Evolutionary conservation across 2,797 vertebrate species (phyloP), one percentile per base, ranked within the genome.

Genomic region (Sparus aurata): DNA sequence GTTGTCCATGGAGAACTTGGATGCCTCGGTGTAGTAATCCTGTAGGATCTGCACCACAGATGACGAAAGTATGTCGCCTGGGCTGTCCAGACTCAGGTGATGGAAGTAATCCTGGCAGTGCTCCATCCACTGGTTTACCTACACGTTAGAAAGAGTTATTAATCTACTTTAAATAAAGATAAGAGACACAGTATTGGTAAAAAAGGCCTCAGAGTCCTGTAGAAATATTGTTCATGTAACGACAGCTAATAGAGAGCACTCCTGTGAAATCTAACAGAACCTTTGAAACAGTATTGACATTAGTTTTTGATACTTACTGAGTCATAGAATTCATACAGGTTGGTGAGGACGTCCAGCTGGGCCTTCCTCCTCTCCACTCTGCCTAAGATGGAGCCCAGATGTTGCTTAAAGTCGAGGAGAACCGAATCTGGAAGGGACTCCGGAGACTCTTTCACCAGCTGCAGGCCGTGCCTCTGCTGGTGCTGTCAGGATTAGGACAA

Each of bases 241-340:
- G 7, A 9, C 34, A 38, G 34, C 7, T 10, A 38, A 38, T 38
- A 38, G 10, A 11, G 38, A 38, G 38, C 38, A 38, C n/a, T 68
- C 2, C 45, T 72, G 18, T 41, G 30, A 41, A 50, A 41, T 54
- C 12, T n/a, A 23, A 68, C 2, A 46, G 3, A 6, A 41, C n/a
- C 8, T 62, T 20, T 30, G 7, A 49, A n/a, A 25, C 15, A 12
- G 67, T n/a, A 27, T 22, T 9, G 1, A 18, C 10, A 3, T 54
- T 9, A 20, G 12, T 20, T 65, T 30, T 53, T 17, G 12, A 53
- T 22, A 82, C 90, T 92, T 91, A 97, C 95, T 12, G 91, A 95
- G 80, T 96, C 94, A 34, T 95, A 95, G 89, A 96, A 96, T 84
- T 96, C 94, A n/a, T 96, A 94, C 23, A 95, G 91, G 82, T 93